These are phyloP conservation scores for Gastrophryne carolinensis DNA, from an alignment of 2,797 vertebrate genomes.

Conservation along the genomic window DNA sequence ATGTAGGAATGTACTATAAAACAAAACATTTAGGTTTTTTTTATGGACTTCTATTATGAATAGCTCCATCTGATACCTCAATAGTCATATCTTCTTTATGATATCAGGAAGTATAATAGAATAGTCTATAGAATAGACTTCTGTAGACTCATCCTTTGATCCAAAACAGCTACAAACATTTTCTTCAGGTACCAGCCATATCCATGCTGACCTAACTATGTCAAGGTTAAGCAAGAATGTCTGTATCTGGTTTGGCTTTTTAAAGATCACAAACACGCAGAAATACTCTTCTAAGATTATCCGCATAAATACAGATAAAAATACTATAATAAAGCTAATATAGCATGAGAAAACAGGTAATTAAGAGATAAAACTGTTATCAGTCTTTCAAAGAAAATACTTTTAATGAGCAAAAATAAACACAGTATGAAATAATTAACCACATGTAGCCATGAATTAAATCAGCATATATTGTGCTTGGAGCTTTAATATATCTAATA, in stretches of 20 bases:
- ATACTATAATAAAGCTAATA: slow-evolving; percentile 6
- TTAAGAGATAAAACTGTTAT: slow-evolving; percentile 47
- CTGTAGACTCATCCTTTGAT: too few relatives aligned
- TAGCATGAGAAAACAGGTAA: slow-evolving; percentile 36
- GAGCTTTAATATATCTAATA: not conserved
- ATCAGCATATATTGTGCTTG: not conserved
- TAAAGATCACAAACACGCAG: not conserved
- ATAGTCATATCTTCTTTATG: too few relatives aligned
- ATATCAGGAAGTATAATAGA: too few relatives aligned
- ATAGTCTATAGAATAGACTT: too few relatives aligned
- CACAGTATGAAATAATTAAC: slow-evolving; percentile 36
- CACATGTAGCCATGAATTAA: slow-evolving; percentile 1
- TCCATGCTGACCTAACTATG: too few relatives aligned
- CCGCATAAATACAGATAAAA: slow-evolving; percentile 17
- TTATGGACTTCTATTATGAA: too few relatives aligned
- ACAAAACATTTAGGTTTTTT: too few relatives aligned
- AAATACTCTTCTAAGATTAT: slow-evolving; percentile 5
- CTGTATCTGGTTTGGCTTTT: not conserved
- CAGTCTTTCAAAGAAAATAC: slow-evolving; percentile 9
- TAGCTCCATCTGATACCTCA: too few relatives aligned
- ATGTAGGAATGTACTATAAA: too few relatives aligned
- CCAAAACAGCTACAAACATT: too few relatives aligned
- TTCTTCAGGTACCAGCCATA: too few relatives aligned
- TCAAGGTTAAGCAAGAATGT: too few relatives aligned
- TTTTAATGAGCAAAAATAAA: slow-evolving; percentile 32